These are phyloP conservation scores for Porites evermanni DNA, from an alignment of 92 coral and sea anemone species.

Conservation along the genomic window DNA sequence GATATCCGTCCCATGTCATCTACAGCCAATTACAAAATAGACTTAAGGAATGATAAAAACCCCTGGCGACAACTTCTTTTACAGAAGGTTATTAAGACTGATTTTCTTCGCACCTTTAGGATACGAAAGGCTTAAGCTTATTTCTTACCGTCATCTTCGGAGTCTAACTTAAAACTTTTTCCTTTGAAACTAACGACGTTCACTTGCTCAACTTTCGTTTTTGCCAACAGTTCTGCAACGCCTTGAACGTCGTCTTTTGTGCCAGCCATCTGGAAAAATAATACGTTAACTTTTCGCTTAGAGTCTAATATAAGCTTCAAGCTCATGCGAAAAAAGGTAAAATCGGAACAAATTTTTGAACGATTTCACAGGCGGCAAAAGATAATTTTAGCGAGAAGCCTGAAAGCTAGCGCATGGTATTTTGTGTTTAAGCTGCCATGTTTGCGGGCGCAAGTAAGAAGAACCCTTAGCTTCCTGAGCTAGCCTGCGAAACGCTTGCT, in stretches of 20 bases:
- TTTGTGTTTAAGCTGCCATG: neutral
- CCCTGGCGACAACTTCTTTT: no score
- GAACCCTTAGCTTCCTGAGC: no score
- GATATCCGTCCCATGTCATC: no score
- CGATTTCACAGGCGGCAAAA: neutral
- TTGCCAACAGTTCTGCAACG: conserved; percentile 80
- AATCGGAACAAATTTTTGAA: neutral
- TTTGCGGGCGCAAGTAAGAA: conserved; percentile 5
- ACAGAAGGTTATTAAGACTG: neutral
- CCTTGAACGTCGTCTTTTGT: conserved; percentile 73
- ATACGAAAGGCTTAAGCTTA: neutral
- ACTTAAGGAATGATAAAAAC: no score
- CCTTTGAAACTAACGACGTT: conserved; percentile 91
- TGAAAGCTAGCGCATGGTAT: conserved; percentile 30
- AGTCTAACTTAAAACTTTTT: conserved; percentile 82
- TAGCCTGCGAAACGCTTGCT: no score
- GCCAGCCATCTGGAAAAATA: conserved; percentile 42
- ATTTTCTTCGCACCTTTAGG: neutral
- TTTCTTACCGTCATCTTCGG: conserved; percentile 90
- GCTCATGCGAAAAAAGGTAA: neutral
- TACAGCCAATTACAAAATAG: no score
- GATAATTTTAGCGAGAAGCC: conserved; percentile 10
- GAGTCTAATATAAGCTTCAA: neutral
- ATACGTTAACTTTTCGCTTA: neutral
- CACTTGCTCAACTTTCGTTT: conserved; percentile 88